Percentiles rank a stretch among this genome's conserved stretches.
These are phyloP conservation scores for Falco rusticolus DNA, from an alignment of 2,797 vertebrate genomes.

Conservation along the genomic window DNA sequence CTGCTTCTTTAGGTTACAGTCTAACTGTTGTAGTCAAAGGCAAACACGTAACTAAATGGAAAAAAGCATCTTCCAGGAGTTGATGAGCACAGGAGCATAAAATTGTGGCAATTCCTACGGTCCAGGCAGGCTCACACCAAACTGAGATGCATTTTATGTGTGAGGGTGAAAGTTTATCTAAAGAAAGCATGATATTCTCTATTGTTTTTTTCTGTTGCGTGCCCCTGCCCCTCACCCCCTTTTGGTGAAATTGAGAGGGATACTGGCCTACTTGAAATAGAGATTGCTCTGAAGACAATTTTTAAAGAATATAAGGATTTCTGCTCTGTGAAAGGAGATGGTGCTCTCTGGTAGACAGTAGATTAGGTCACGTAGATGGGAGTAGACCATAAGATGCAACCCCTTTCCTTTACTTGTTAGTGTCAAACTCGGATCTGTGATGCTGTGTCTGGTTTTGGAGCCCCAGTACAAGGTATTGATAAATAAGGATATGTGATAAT, in stretches of 20 bases:
- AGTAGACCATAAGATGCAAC: not conserved
- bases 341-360: not conserved
- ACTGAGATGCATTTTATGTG: not conserved
- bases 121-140: not conserved
- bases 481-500: not conserved
- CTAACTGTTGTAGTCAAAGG: not conserved
- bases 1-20: not conserved
- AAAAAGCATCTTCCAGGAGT: not conserved
- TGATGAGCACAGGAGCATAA: not conserved
- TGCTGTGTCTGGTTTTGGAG: not conserved
- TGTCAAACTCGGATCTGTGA: not conserved
- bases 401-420: not conserved
- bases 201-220: not conserved
- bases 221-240: no score
- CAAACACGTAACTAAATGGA: not conserved
- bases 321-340: not conserved
- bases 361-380: accelerated
- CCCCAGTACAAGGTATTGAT: not conserved
- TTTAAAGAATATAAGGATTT: not conserved
- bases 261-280: not conserved
- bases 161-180: not conserved
- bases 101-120: not conserved
- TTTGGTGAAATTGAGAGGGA: not conserved
- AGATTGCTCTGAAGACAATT: not conserved
- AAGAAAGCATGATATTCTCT: not conserved